Evolutionary conservation across 2,888 invertebrate species (phyloP).

Genomic region (Habroteleia sp.): DNA sequence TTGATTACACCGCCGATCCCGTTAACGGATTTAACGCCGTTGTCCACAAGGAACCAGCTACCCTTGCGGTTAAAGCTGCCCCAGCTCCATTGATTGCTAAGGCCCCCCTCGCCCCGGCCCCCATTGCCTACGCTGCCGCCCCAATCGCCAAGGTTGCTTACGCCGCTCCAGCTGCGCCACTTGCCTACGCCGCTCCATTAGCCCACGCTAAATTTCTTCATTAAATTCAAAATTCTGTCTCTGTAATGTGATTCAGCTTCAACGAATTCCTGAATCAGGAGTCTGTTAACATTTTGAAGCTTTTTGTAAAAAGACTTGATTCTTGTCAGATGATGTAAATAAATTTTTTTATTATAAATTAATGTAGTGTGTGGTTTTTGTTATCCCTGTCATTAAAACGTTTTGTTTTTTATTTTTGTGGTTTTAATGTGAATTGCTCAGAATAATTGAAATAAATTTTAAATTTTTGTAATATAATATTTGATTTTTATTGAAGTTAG

Average conservation of each 20-base stretch:
- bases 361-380: no score
- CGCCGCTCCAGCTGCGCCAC: conserved; percentile 28
- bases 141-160: conserved; percentile 37
- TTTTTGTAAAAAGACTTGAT: conserved; percentile 13
- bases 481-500: no score
- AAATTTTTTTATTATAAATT: conserved; percentile 33
- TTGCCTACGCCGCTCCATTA: conserved; percentile 30
- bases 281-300: conserved; percentile 6
- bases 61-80: conserved; percentile 43
- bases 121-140: conserved; percentile 27
- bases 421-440: no score
- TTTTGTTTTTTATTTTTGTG: no score
- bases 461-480: no score
- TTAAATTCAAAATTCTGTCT: conserved; percentile 10
- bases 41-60: conserved; percentile 45
- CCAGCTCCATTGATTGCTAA: conserved; percentile 65
- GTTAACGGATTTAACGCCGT: conserved; percentile 66
- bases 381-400: no score
- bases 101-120: conserved; percentile 22
- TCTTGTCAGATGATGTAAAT: conserved; percentile 39
- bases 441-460: no score
- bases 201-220: conserved; percentile 41
- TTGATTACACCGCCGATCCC: conserved; percentile 72
- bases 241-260: conserved; percentile 8
- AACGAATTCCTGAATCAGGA: conserved; percentile 50